A percentile compares a stretch with the other conserved stretches of the same genome.
Conservation (phyloP, 2,888 invertebrate genomes). For the Beris chalybata region DNA sequence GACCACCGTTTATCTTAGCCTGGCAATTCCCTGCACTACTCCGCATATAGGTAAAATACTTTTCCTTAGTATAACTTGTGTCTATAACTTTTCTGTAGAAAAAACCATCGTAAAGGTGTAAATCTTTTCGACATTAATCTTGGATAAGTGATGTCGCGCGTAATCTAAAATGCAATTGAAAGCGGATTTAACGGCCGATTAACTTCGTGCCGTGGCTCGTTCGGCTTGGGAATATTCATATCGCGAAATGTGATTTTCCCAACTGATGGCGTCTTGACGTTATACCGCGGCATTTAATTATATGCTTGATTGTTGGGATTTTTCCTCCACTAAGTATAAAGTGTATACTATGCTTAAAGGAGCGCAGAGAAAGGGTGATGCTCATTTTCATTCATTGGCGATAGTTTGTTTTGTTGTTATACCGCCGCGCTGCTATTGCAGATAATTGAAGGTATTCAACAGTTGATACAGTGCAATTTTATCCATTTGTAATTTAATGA, state of each 20-base stretch:
- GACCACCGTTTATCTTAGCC: conserved; percentile 22
- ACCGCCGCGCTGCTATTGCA: conserved; percentile 21
- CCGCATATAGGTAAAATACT: too few relatives aligned
- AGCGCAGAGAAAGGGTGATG: conserved; percentile 1
- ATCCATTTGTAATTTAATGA: conserved; percentile 21
- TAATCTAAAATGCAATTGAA: conserved; percentile 32
- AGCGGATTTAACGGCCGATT: conserved; percentile 32
- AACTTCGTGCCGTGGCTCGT: conserved; percentile 14
- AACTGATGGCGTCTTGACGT: conserved; percentile 14
- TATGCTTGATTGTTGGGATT: conserved; percentile 29
- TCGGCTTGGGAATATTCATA: conserved; percentile 32
- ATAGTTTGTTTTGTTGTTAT: conserved; percentile 23
- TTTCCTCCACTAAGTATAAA: conserved; percentile 15
- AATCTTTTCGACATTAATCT: conserved; percentile 29
- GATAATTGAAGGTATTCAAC: conserved; percentile 21
- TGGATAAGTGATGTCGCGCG: conserved; percentile 30
- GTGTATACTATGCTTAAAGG: background rate
- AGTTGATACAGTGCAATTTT: conserved; percentile 16
- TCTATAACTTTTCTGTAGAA: too few relatives aligned
- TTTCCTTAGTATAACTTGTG: too few relatives aligned
- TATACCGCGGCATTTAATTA: conserved; percentile 24
- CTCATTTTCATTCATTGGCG: conserved; percentile 27
- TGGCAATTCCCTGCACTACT: conserved; percentile 1
- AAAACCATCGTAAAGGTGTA: conserved; percentile 16
- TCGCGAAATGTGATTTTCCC: conserved; percentile 27